Conservation (phyloP, 2,113 vertebrate species). For the Istiophorus platypterus region DNA sequence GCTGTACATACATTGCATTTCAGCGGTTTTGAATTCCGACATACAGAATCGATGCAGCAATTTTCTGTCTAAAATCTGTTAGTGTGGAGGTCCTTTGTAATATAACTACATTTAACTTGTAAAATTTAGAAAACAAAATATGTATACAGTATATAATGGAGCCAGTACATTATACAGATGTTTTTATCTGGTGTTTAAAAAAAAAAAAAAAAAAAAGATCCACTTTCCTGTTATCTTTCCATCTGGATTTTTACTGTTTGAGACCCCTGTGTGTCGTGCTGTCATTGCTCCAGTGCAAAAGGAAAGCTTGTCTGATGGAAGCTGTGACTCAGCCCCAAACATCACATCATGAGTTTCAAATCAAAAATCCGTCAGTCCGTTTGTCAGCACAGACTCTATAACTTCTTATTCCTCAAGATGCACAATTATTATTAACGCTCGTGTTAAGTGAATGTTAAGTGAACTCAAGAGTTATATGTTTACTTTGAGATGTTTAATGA, state of each 20-base stretch:
- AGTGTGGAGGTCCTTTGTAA: not conserved
- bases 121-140: no score
- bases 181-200: not conserved
- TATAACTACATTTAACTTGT: no score
- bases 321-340: slow-evolving; percentile 24
- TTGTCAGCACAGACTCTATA: not conserved
- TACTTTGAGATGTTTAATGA: not conserved
- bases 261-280: not conserved
- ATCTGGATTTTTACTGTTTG: not conserved
- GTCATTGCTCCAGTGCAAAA: no score
- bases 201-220: not conserved
- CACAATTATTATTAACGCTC: not conserved
- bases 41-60: not conserved
- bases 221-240: not conserved
- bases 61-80: not conserved
- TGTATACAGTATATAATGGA: not conserved
- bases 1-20: not conserved
- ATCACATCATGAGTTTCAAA: no score
- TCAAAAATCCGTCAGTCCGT: slow-evolving; percentile 1
- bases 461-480: not conserved
- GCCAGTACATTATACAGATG: not conserved
- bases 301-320: not conserved
- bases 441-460: not conserved
- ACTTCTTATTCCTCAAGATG: not conserved
- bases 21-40: not conserved